A percentile compares a stretch with the other conserved stretches of the same genome.
Conservation (phyloP, 1,140 invertebrate species). For the Gryllus bimaculatus region DNA sequence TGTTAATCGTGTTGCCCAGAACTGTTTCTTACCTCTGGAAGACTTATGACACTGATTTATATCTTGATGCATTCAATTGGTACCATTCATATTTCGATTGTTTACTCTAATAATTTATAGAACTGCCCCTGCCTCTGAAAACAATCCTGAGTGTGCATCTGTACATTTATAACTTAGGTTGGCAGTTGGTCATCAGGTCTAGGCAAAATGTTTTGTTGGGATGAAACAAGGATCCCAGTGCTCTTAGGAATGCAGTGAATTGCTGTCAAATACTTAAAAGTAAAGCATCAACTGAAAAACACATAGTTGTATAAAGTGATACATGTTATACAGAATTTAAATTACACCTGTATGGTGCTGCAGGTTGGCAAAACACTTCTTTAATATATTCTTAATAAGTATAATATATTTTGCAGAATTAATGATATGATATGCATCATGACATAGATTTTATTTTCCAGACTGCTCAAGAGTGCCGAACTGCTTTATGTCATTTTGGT, state of each 20-base stretch:
- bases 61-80: too few species aligned
- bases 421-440: too few species aligned
- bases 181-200: neutral
- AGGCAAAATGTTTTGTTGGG: neutral
- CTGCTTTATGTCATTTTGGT: slow-evolving; percentile 30
- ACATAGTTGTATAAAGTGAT: neutral
- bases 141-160: neutral
- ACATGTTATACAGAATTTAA: neutral
- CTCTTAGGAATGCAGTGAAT: neutral
- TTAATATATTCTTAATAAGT: neutral
- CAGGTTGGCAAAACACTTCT: neutral
- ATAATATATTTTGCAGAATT: neutral
- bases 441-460: slow-evolving; percentile 24
- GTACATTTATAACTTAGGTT: neutral
- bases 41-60: too few species aligned
- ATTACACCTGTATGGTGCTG: neutral
- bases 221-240: neutral
- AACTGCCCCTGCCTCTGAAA: neutral
- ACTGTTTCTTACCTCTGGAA: too few species aligned
- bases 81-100: too few species aligned
- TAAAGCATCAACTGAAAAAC: neutral
- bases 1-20: too few species aligned
- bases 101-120: too few species aligned
- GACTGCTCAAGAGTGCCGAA: slow-evolving; percentile 30
- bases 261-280: neutral